Evolutionary conservation across 2,888 invertebrate genomes (phyloP), one percentile per base, ranked within the genome.

Genomic region (Drosophila multiciliata): DNA sequence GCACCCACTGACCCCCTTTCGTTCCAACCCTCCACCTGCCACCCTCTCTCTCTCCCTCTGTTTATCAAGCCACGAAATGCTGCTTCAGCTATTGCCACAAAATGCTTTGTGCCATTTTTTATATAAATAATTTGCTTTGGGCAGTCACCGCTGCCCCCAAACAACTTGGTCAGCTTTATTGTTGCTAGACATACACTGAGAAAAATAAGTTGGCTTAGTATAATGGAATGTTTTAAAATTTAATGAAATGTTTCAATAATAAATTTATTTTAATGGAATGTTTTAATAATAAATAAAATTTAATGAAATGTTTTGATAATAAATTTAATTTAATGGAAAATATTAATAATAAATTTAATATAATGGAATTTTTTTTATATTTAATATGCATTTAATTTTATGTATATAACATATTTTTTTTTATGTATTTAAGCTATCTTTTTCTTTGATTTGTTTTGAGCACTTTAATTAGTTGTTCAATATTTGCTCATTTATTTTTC

Each of bases 121-220:
- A 87, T 87, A 87, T 77, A 85, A 85, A 85, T 87, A 87, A 85
- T 85, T 80, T 80, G 80, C 74, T 77, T 68, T 68, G 65, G 80
- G 48, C 65, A 80, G 67, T 38, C 64, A 55, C 26, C 64, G 67
- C 29, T 45, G 45, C 8, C 15, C 58, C 66, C 58, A 61, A 52
- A 40, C 65, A 65, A 68, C 72, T 83, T 83, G 78, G 75, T 71
- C 73, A 75, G 55, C 78, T 71, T 69, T 70, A 69, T 77, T 80
- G 75, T 70, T 75, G 59, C 36, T 71, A 26, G 17, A 11, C n/a
- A 7, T 29, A 62, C 76, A 78, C 78, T 68, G 76, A n/a, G 29
- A 36, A 6, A 72, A 76, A 73, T 23, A 48, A 49, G 53, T 68
- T 23, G 15, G 1, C 4, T 15, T 3, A 17, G 7, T 8, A 0